These are phyloP conservation scores for Tenthredo notha DNA, from an alignment of 2,888 invertebrate genomes.

Conservation along the genomic window DNA sequence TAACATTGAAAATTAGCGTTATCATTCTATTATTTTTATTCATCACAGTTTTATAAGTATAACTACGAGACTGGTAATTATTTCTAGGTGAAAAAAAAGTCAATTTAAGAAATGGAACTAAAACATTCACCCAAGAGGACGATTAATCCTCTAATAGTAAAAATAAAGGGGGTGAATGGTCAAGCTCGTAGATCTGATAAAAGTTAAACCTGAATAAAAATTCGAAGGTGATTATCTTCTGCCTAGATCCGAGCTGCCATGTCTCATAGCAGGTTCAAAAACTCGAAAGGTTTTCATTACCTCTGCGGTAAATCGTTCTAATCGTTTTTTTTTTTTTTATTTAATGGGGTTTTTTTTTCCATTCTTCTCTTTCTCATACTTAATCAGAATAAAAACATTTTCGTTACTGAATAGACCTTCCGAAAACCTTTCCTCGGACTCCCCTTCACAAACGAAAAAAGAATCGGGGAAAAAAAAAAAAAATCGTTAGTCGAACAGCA, in stretches of 20 bases:
- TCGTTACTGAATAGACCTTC: not conserved
- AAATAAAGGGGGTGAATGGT: not conserved
- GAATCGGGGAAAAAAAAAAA: not conserved
- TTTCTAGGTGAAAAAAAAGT: not conserved
- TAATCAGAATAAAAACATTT: slow-evolving; percentile 24
- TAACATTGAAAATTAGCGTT: not conserved
- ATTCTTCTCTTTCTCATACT: not conserved
- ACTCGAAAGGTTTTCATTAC: slow-evolving; percentile 41
- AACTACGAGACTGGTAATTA: not conserved
- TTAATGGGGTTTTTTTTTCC: not conserved
- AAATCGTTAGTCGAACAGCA: slow-evolving; percentile 36
- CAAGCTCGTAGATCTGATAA: slow-evolving; percentile 17
- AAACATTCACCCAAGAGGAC: not conserved
- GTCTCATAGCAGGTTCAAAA: slow-evolving; percentile 21
- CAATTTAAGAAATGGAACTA: not conserved
- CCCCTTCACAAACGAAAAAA: not conserved
- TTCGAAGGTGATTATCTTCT: not conserved
- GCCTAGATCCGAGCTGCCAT: slow-evolving; percentile 20
- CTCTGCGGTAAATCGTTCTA: not conserved
- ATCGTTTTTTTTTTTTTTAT: not conserved
- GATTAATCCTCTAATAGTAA: not conserved
- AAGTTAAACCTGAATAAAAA: not conserved
- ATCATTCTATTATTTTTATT: not conserved
- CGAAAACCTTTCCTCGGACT: slow-evolving; percentile 21
- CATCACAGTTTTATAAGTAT: not conserved